Conservation (phyloP, 2,113 vertebrate genomes). For the Pollachius pollachius region DNA sequence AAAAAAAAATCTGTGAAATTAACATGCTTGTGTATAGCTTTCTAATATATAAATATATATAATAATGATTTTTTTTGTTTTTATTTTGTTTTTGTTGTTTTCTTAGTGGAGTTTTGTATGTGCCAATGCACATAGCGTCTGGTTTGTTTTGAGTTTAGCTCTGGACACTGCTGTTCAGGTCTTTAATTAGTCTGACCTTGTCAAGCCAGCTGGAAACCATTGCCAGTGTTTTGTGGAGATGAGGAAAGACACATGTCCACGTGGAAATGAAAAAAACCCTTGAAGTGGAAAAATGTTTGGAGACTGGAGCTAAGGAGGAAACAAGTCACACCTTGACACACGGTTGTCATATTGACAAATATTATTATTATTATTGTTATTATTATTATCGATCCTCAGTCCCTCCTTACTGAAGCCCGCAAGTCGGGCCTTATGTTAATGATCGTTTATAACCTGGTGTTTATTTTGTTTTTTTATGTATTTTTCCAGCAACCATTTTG, state of each 20-base stretch:
- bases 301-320: slow-evolving; percentile 74
- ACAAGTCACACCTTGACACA: slow-evolving; percentile 31
- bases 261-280: slow-evolving; percentile 58
- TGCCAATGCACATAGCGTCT: slow-evolving; percentile 86
- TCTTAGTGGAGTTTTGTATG: slow-evolving; percentile 92
- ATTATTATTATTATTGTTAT: neutral
- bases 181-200: slow-evolving; percentile 59
- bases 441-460: neutral
- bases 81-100: slow-evolving; percentile 84
- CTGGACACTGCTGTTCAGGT: slow-evolving; percentile 60
- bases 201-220: slow-evolving; percentile 57
- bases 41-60: slow-evolving; percentile 92
- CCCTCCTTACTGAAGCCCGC: too few relatives aligned
- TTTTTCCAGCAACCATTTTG: too few relatives aligned
- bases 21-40: slow-evolving; percentile 99
- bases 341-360: slow-evolving; percentile 23
- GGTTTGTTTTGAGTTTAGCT: slow-evolving; percentile 65
- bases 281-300: slow-evolving; percentile 74
- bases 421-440: slow-evolving; percentile 2
- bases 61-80: slow-evolving; percentile 89
- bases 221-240: slow-evolving; percentile 47
- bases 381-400: too few relatives aligned
- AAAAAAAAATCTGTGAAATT: slow-evolving; percentile 99
- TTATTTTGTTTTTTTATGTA: slow-evolving; percentile 1
- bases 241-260: slow-evolving; percentile 40